These are phyloP conservation scores for Cyprinella venusta DNA, from an alignment of 2,797 vertebrate species.

Conservation along the genomic window DNA sequence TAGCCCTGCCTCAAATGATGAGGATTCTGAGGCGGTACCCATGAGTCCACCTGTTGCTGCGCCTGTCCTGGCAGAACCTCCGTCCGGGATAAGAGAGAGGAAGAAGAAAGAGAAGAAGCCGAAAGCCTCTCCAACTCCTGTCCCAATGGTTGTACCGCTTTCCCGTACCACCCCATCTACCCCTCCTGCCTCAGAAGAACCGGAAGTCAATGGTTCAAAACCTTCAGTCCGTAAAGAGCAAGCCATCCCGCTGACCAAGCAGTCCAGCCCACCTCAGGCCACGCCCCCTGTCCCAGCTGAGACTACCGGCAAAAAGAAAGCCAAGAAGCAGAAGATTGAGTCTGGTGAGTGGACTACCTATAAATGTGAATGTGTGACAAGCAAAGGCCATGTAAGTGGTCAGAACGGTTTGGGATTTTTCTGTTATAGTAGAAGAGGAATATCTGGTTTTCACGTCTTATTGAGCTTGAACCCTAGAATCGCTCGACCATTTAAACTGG, in stretches of 20 bases:
- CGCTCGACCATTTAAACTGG: not conserved
- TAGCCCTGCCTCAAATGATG: constrained; percentile 72
- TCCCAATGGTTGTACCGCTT: constrained; percentile 53
- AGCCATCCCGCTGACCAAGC: constrained; percentile 82
- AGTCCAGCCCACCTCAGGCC: constrained; percentile 78
- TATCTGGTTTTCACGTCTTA: not conserved
- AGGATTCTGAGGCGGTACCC: constrained; percentile 75
- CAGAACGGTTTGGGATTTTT: not conserved
- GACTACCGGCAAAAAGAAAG: constrained; percentile 84
- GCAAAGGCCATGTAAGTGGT: not conserved
- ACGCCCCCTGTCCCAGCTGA: constrained; percentile 63
- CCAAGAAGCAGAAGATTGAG: constrained; percentile 93
- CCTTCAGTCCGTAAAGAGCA: constrained; percentile 79
- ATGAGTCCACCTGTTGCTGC: constrained; percentile 57
- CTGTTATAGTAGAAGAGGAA: not conserved
- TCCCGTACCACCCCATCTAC: constrained; percentile 32
- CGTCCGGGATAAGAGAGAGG: constrained; percentile 83
- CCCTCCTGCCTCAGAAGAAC: constrained; percentile 62
- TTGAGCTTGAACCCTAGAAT: not conserved
- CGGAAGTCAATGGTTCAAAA: constrained; percentile 86
- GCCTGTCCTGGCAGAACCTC: constrained; percentile 68
- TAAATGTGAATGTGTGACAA: not conserved
- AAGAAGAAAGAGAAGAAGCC: constrained; percentile 96
- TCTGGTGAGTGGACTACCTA: constrained; percentile 64
- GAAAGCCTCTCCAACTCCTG: constrained; percentile 68